Evolutionary conservation across 1,140 invertebrate species (phyloP), one percentile per base, ranked within the genome.

Genomic region (Danaus melanippus): DNA sequence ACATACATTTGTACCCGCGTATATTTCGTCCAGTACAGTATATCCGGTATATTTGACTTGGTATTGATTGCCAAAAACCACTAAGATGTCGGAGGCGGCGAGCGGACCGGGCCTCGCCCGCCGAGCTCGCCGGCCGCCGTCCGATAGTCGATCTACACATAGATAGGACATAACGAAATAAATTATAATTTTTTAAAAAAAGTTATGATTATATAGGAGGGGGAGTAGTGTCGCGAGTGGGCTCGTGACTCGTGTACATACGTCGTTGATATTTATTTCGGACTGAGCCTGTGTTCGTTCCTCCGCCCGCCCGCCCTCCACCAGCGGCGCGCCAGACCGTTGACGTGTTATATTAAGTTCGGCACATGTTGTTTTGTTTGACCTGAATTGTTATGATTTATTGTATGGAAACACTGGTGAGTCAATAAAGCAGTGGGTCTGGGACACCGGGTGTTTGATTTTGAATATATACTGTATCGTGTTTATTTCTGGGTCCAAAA

Each of bases 331-430:
- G 74, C 79, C 79, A 81, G 79, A 70, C 73, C 67, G 74, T 76
- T 68, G 64, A 74, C 76, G 66, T 81, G 79, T 80, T 80, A 78
- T 71, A 79, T 79, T 81, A 76, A 82, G 79, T 82, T 85, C 77
- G 76, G 76, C 79, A 81, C 79, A 77, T 77, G 80, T 86, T 86
- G 79, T 86, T 86, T 86, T 86, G 80, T 86, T 86, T 83, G 80
- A 81, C 78, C 74, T 81, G 74, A 84, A 81, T 84, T 86, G 83
- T 86, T 86, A 86, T 86, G 79, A 84, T 83, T 86, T 84, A 81
- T 83, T 86, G 79, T 86, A 84, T 79, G 72, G 72, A 78, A 76
- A 81, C 76, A 78, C 82, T 85, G 82, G 79, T 83, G 70, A 80
- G 79, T 86, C 80, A 86, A 84, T 86, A 86, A 86, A 86, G 75